phyloP scores from a whole-genome alignment of 2,797 vertebrate species.

The Typhlichthys eigenmanni region DNA sequence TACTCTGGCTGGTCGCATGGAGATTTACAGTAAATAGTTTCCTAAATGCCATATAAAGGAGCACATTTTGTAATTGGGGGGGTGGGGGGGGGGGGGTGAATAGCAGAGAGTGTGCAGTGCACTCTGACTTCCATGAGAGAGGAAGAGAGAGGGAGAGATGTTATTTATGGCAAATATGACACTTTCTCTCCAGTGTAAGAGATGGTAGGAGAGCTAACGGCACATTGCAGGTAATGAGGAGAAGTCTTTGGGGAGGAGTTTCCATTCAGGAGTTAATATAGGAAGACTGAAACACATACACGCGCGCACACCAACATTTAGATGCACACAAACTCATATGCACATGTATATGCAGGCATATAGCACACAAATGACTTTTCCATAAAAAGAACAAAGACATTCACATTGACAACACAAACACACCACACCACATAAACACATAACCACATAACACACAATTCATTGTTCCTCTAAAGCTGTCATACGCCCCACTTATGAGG shows the following conservation, averaged over 20 bases:
- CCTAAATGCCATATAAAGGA: constrained; percentile 59
- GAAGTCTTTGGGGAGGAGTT: constrained; percentile 49
- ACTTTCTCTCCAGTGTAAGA: constrained; percentile 55
- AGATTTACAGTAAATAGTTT: constrained; percentile 51
- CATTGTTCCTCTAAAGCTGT: not conserved
- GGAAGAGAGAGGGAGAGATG: constrained; percentile 15
- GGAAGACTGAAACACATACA: constrained; percentile 13
- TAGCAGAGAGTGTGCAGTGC: constrained; percentile 32
- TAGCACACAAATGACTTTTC: not conserved
- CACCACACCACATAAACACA: not conserved
- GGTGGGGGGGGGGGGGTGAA: constrained; percentile 7
- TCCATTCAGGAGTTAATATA: constrained; percentile 47
- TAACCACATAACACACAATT: not conserved
- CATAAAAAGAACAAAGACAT: not conserved
- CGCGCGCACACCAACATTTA: not conserved
- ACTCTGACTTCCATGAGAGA: constrained; percentile 42
- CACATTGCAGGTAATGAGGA: constrained; percentile 50
- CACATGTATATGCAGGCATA: not conserved
- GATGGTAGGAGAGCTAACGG: constrained; percentile 32
- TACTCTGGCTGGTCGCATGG: constrained; percentile 45
- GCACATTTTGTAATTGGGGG: constrained; percentile 39
- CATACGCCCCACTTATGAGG: not conserved
- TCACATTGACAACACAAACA: not conserved
- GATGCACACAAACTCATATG: not conserved
- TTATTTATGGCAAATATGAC: constrained; percentile 64